A percentile compares a stretch with the other conserved stretches of the same genome.
Conservation (phyloP, 1,140 invertebrate genomes). For the Dinothrombium tinctorium region DNA sequence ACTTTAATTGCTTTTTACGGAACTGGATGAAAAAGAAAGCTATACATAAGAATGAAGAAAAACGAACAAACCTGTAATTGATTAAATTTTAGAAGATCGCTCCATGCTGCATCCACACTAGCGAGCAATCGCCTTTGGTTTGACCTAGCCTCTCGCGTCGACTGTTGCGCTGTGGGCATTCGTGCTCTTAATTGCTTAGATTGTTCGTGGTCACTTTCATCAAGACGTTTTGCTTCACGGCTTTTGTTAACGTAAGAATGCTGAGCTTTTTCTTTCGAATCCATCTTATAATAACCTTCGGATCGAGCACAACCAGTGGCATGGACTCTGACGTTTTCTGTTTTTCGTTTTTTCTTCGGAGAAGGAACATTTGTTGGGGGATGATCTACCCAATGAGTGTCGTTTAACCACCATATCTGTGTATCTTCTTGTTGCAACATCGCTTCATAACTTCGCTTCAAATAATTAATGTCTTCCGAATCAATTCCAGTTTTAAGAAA, state of each 20-base stretch:
- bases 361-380: constrained; percentile 45
- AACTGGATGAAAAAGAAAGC: constrained; percentile 32
- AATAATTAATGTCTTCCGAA: constrained; percentile 60
- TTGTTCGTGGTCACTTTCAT: constrained; percentile 4
- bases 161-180: constrained; percentile 13
- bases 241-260: constrained; percentile 23
- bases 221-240: not conserved
- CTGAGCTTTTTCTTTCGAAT: constrained; percentile 60
- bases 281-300: constrained; percentile 85
- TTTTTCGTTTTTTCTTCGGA: constrained; percentile 43
- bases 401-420: constrained; percentile 59
- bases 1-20: constrained; percentile 90
- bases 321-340: constrained; percentile 34
- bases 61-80: constrained; percentile 49
- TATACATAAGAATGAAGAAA: not conserved
- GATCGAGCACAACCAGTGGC: constrained; percentile 60
- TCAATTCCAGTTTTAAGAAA: constrained; percentile 72
- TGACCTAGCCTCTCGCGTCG: constrained; percentile 71
- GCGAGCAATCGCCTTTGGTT: constrained; percentile 75
- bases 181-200: constrained; percentile 9
- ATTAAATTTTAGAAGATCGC: constrained; percentile 89
- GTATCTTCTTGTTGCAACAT: constrained; percentile 41
- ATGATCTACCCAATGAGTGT: constrained; percentile 93
- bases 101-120: constrained; percentile 57
- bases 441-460: constrained; percentile 59